Evolutionary conservation across 2,797 vertebrate genomes (phyloP).

Genomic region (Heterohyrax brucei): DNA sequence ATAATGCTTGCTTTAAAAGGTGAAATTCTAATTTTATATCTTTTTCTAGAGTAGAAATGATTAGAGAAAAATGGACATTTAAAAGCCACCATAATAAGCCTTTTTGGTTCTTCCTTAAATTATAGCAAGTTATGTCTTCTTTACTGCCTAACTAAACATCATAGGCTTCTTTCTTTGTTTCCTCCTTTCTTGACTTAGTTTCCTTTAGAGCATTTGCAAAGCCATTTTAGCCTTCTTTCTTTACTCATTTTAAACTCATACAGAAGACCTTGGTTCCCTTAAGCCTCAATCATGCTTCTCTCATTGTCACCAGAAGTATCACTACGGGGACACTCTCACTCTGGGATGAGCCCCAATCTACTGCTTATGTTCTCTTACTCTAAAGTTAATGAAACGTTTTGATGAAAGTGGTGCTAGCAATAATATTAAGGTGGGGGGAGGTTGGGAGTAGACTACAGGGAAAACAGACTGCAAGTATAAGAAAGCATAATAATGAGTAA

Average conservation of each 20-base stretch:
- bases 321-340: not conserved
- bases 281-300: slow-evolving; percentile 10
- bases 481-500: slow-evolving; percentile 13
- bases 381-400: slow-evolving; percentile 7
- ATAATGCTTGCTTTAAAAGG: slow-evolving; percentile 59
- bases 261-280: slow-evolving; percentile 27
- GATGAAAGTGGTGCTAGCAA: slow-evolving; percentile 44
- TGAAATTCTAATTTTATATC: slow-evolving; percentile 69
- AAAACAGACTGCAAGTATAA: slow-evolving; percentile 61
- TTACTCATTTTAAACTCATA: slow-evolving; percentile 33
- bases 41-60: slow-evolving; percentile 53
- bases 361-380: slow-evolving; percentile 34
- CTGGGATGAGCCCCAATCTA: not conserved
- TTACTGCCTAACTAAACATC: slow-evolving; percentile 31
- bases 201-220: slow-evolving; percentile 35
- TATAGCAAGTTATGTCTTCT: slow-evolving; percentile 29
- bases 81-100: slow-evolving; percentile 57
- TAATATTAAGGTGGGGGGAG: not conserved
- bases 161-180: slow-evolving; percentile 3
- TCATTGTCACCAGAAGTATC: slow-evolving; percentile 19
- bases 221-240: slow-evolving; percentile 57
- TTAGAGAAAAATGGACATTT: slow-evolving; percentile 20
- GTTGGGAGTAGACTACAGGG: not conserved
- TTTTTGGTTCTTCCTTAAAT: slow-evolving; percentile 12
- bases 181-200: slow-evolving; percentile 27